Conservation (phyloP, 2,113 vertebrate genomes). For the Varanus komodoensis region DNA sequence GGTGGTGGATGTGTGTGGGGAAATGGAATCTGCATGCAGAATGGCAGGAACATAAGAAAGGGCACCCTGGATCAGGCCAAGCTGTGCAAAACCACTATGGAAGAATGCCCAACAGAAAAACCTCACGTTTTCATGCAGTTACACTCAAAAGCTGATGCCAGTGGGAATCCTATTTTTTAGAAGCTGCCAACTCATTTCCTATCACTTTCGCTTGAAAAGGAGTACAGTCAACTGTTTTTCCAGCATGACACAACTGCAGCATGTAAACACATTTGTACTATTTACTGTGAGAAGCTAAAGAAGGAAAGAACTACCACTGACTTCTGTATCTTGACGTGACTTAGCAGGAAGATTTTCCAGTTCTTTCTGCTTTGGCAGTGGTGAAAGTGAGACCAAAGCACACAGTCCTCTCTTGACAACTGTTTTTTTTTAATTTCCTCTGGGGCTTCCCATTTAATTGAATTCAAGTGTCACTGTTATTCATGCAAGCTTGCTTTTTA, state of each 20-base stretch:
- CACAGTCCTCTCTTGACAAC: not conserved
- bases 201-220: not conserved
- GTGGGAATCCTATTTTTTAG: not conserved
- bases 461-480: not conserved
- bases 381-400: slow-evolving; percentile 10
- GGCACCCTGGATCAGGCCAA: too few relatives aligned
- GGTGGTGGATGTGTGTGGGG: too few relatives aligned
- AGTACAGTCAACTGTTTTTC: not conserved
- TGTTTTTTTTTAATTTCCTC: too few relatives aligned
- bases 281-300: not conserved
- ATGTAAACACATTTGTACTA: not conserved
- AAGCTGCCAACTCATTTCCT: not conserved
- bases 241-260: not conserved
- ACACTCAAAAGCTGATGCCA: not conserved
- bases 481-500: not conserved
- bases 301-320: not conserved
- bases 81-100: not conserved
- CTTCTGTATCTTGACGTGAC: not conserved
- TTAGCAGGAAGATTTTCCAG: too few relatives aligned
- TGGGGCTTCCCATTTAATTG: not conserved
- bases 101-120: not conserved
- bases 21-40: too few relatives aligned
- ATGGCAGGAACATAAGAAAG: too few relatives aligned
- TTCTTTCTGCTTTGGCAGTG: not conserved
- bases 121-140: too few relatives aligned